A percentile compares a stretch with the other conserved stretches of the same genome.
phyloP scores from a whole-genome alignment of 1,140 invertebrate genomes.

The Episyrphus balteatus region DNA sequence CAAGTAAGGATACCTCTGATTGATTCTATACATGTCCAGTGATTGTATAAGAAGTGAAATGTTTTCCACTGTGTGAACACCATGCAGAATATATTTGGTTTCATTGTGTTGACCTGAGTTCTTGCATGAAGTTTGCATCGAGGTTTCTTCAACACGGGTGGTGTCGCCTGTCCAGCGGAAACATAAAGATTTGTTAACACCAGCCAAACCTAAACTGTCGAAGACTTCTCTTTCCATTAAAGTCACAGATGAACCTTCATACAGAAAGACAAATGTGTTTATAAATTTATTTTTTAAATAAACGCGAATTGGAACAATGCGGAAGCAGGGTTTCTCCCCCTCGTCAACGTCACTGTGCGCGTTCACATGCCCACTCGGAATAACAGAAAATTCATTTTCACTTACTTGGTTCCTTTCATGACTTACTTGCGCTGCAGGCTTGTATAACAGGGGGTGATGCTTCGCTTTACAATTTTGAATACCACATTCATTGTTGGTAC shows the following conservation, averaged over 20 bases:
- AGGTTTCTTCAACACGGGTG: neutral
- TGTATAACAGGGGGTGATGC: slow-evolving; percentile 3
- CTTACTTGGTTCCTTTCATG: too few species aligned
- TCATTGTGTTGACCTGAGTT: neutral
- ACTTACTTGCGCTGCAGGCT: too few species aligned
- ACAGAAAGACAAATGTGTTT: neutral
- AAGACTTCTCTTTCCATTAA: neutral
- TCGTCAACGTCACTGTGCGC: neutral
- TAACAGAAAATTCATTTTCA: too few species aligned
- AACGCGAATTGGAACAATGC: neutral
- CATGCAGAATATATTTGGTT: neutral
- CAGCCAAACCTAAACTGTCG: neutral
- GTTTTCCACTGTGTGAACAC: neutral
- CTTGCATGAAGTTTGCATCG: neutral
- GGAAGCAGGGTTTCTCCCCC: neutral
- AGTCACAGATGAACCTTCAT: neutral
- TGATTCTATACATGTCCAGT: neutral
- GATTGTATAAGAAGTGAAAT: neutral
- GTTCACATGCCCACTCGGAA: neutral
- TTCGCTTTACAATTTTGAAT: neutral
- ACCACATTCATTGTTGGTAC: slow-evolving; percentile 1
- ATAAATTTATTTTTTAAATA: slow-evolving; percentile 1
- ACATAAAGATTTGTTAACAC: neutral
- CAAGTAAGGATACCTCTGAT: neutral
- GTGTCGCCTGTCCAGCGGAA: neutral